Percentiles rank a stretch among this genome's conserved stretches.
Evolutionary conservation across 2,888 invertebrate species (phyloP).

Genomic region (Polietes domitor): DNA sequence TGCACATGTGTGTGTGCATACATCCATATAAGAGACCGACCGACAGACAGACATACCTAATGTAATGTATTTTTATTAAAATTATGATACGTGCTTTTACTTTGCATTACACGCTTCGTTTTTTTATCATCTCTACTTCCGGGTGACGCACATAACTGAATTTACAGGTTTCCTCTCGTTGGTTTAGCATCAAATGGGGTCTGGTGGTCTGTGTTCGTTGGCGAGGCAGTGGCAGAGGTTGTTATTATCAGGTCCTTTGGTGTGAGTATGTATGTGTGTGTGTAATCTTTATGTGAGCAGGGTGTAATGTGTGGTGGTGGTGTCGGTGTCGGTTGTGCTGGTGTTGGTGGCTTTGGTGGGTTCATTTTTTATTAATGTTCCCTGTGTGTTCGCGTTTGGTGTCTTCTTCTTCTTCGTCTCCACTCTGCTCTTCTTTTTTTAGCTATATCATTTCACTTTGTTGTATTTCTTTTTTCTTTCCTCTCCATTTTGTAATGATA

Average conservation of each 20-base stretch:
- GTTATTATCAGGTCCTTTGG: slow-evolving; percentile 11
- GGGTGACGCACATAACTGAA: not conserved
- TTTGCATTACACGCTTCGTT: slow-evolving; percentile 27
- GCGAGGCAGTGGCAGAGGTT: not conserved
- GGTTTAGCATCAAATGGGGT: not conserved
- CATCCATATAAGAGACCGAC: not conserved
- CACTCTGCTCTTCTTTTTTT: not conserved
- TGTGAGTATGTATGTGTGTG: not conserved
- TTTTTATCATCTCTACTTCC: not conserved
- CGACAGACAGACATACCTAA: not conserved
- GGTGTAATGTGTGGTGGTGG: slow-evolving; percentile 1
- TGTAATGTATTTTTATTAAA: slow-evolving; percentile 28
- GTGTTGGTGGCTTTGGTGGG: not conserved
- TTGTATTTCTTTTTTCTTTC: slow-evolving; percentile 48
- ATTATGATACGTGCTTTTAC: slow-evolving; percentile 34
- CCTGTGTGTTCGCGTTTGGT: slow-evolving; percentile 6
- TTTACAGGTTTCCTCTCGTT: slow-evolving; percentile 13
- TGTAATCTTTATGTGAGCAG: slow-evolving; percentile 15
- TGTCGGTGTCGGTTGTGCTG: not conserved
- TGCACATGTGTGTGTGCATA: slow-evolving; percentile 1
- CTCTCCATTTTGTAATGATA: slow-evolving; percentile 69
- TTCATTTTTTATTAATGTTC: slow-evolving; percentile 60
- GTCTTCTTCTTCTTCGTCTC: slow-evolving; percentile 3
- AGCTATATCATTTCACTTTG: not conserved
- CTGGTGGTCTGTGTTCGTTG: not conserved